A percentile compares a stretch with the other conserved stretches of the same genome.
Evolutionary conservation across 1,140 invertebrate species (phyloP).

Genomic region (Holotrichia oblita): DNA sequence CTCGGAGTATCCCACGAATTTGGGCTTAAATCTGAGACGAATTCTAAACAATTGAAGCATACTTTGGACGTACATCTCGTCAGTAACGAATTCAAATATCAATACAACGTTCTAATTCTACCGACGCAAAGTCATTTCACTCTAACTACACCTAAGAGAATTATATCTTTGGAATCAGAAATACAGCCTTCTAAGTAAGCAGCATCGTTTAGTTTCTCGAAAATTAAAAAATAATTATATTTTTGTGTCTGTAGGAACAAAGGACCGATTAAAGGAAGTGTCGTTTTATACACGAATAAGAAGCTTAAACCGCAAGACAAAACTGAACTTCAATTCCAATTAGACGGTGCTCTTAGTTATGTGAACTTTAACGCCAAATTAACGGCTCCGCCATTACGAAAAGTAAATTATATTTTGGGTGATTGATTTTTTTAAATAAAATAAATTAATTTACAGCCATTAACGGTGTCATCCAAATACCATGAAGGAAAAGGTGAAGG

Average conservation of each 20-base stretch:
- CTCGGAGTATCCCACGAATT: conserved; percentile 76
- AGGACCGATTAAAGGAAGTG: conserved; percentile 54
- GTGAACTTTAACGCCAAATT: conserved; percentile 61
- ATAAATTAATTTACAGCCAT: conserved; percentile 59
- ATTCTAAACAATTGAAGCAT: conserved; percentile 67
- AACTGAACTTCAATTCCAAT: conserved; percentile 59
- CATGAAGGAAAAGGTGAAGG: conserved; percentile 59
- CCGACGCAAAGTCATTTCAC: conserved; percentile 68
- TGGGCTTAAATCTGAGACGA: conserved; percentile 70
- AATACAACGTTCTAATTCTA: conserved; percentile 70
- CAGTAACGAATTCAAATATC: conserved; percentile 74
- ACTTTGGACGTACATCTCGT: conserved; percentile 75
- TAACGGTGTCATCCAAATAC: conserved; percentile 63
- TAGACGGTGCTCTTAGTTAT: not conserved
- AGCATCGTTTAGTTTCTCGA: not conserved
- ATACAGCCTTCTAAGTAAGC: not conserved
- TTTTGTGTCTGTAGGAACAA: not conserved
- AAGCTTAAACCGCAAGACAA: conserved; percentile 73
- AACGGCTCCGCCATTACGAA: conserved; percentile 70
- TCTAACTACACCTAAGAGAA: conserved; percentile 71
- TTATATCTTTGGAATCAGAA: conserved; percentile 67
- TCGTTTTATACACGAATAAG: conserved; percentile 75
- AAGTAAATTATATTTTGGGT: conserved; percentile 61
- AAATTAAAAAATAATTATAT: not conserved
- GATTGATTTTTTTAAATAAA: no score